Base-by-base conservation (phyloP, 1,140 invertebrate genomes). In the Agrilus planipennis region DNA sequence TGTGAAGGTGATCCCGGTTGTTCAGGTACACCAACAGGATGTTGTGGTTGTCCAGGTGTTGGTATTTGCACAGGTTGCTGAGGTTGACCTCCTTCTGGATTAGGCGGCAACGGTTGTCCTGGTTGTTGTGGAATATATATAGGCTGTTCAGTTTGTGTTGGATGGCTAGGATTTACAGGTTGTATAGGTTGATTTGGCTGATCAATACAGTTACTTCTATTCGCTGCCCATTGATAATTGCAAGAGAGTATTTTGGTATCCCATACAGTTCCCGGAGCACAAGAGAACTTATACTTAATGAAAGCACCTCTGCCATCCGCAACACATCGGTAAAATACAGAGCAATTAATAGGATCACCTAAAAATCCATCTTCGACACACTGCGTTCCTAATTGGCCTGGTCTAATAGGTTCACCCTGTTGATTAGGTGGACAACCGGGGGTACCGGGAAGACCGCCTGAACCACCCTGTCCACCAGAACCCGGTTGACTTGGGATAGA, bases 261-360 rank as follows among this genome's bases (percentile, higher is more conserved):
- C 6, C 34, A 36, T 36, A 78, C 70, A 4, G 78, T 81, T 28
- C 75, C 77, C 11, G 61, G 57, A 2, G 69, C 75, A 58, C 78
- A 82, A 28, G 62, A 65, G 50, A 77, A 82, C 22, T 76, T 67
- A 47, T 75, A 71, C 44, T 61, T 69, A 15, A 55, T 68, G 25
- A 65, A 71, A 2, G 59, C 63, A 14, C 63, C 68, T 21, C 64
- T 52, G 0, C 70, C 70, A 41, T 73, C 60, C 32, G 66, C 54
- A 0, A 79, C 72, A 57, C 80, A 83, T 56, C 77, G 67, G 44
- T 81, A 79, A 52, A 82, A 83, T 44, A 77, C 79, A 34, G 57
- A n/a, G 45, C 81, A 84, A 41, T 82, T 66, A 21, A 62, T 55
- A 14, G 53, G 61, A 60, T 72, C 69, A 22, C 53, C 62, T 17